Conservation (phyloP, 2,797 vertebrate species). For the Alauda arvensis region DNA sequence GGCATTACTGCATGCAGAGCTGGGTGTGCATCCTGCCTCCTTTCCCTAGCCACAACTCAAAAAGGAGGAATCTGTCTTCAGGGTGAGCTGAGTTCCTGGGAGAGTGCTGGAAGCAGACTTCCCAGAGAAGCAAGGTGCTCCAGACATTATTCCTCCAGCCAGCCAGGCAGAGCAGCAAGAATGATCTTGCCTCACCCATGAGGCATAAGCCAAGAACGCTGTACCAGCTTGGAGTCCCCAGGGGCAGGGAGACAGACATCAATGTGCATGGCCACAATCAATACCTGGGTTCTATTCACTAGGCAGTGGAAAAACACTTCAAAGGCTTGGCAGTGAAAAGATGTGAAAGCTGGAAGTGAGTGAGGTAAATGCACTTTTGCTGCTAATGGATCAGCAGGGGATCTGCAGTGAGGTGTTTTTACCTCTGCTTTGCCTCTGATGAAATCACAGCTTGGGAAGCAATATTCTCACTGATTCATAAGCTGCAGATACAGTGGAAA, state of each 20-base stretch:
- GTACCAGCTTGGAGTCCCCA: rapidly evolving
- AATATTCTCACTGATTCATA: not conserved
- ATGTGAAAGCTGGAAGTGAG: not conserved
- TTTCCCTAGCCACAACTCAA: not conserved
- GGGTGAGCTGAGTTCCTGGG: not conserved
- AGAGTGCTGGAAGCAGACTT: slow-evolving; percentile 17
- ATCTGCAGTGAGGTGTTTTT: not conserved
- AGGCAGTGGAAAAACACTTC: not conserved
- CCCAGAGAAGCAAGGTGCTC: not conserved
- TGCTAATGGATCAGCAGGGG: not conserved
- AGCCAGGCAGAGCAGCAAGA: slow-evolving; percentile 12
- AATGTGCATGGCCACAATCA: rapidly evolving
- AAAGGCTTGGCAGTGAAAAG: not conserved
- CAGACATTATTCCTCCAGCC: not conserved
- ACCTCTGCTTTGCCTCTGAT: not conserved
- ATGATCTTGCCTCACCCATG: not conserved
- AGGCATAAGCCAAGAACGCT: not conserved
- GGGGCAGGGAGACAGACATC: not conserved
- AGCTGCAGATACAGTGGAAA: not conserved
- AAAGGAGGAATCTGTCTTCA: not conserved
- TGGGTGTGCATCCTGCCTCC: not conserved
- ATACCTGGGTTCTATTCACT: not conserved
- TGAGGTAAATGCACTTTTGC: not conserved
- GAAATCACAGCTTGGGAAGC: slow-evolving; percentile 1
- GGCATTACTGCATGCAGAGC: rapidly evolving